Evolutionary conservation across 2,888 invertebrate genomes (phyloP), one percentile per base, ranked within the genome.

Genomic region (Caenorhabditis virilis): DNA sequence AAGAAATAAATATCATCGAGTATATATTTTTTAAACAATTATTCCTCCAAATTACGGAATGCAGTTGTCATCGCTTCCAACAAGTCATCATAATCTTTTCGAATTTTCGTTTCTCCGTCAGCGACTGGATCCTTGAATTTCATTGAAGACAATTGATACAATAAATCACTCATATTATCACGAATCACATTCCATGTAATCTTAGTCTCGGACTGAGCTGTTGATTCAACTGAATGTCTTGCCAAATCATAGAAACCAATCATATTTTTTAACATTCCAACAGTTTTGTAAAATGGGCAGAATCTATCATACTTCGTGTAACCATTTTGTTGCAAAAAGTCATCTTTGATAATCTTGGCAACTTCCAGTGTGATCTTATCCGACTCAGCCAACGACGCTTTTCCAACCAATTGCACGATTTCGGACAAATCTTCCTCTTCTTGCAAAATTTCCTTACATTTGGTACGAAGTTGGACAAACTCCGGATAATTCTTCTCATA

Each of bases 271-370:
- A 99, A 85, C 97, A 99, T 99, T 78, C 95, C 97, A 62, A 94
- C 93, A 16, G 97, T 97, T 88, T 98, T 99, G 89, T 97, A 99
- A 89, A 99, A 99, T 82, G 98, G 98, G 84, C 98, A 99, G 89
- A 94, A 97, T 72, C 97, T 89, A 54, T 69, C 69, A 57, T 72
- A 72, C 33, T 62, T 56, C 49, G 86, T 84, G 83, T 83, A 91
- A 86, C 95, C 94, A 89, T 99, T 99, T 86, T 99, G 98, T 86
- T 99, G 98, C 84, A 99, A 87, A 88, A 97, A 99, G 87, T 99
- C 98, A 85, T 99, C 98, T 72, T 82, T 82, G 69, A 99, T 88
- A 78, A 99, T 87, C 86, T 95, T 80, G 55, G 82, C 82, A 41
- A 99, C 93, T 87, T 99, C 98, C 62, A 99, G 88, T 0, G 97